A percentile compares a stretch with the other conserved stretches of the same genome.
These are phyloP conservation scores for Synanthedon formicaeformis DNA, from an alignment of 2,888 invertebrate species.

Conservation along the genomic window DNA sequence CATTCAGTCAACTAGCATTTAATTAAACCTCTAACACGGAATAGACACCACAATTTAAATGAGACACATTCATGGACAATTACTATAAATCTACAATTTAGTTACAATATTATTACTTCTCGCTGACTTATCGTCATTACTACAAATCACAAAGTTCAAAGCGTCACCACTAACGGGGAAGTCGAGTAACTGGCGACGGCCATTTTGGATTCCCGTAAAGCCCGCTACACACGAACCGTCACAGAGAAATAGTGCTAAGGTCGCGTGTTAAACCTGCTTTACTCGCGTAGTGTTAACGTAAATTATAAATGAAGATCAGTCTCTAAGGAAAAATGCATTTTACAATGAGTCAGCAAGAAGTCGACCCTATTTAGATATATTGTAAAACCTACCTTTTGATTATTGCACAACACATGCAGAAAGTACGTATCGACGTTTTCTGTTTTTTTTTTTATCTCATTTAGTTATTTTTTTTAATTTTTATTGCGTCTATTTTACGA, in stretches of 20 bases:
- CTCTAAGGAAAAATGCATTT: conserved; percentile 30
- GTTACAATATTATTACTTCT: conserved; percentile 44
- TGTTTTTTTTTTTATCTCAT: conserved; percentile 1
- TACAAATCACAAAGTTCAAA: conserved; percentile 16
- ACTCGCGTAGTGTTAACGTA: neutral
- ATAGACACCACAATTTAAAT: conserved; percentile 69
- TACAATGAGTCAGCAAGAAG: conserved; percentile 53
- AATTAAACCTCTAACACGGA: conserved; percentile 62
- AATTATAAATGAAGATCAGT: conserved; percentile 23
- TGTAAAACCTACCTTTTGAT: conserved; percentile 45
- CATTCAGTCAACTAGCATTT: conserved; percentile 63
- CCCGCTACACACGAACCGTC: no score
- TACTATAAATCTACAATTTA: conserved; percentile 53
- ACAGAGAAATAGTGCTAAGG: no score
- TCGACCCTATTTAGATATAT: conserved; percentile 33
- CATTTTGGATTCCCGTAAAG: no score
- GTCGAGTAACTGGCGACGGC: neutral
- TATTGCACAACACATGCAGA: conserved; percentile 66
- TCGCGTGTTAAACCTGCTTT: no score
- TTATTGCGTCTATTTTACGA: conserved; percentile 25
- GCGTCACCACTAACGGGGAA: neutral
- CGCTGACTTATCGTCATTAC: conserved; percentile 42
- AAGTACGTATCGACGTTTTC: conserved; percentile 57
- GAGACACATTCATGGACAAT: conserved; percentile 68
- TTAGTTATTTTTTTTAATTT: neutral